Evolutionary conservation across 1,140 invertebrate species (phyloP).

Genomic region (Macrostomum lignano): DNA sequence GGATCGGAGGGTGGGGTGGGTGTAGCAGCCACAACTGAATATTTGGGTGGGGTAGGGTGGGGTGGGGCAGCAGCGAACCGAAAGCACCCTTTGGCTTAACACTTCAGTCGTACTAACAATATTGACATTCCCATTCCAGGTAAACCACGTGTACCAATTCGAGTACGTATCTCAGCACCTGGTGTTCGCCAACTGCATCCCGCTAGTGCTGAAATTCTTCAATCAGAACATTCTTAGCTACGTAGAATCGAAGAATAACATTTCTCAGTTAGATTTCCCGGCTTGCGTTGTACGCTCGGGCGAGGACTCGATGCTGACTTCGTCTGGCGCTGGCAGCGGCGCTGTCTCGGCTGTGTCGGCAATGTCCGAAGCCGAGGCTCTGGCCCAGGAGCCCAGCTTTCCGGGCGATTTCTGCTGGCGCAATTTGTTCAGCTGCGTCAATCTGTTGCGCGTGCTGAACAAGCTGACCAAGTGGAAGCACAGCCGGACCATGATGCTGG

Average conservation of each 20-base stretch:
- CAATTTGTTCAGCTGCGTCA: conserved; percentile 91
- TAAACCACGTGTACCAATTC: conserved; percentile 95
- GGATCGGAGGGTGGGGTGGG: too few relatives aligned
- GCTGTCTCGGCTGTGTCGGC: too few relatives aligned
- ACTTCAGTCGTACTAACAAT: too few relatives aligned
- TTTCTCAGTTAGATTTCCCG: neutral
- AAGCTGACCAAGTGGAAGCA: conserved; percentile 99
- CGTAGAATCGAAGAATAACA: conserved; percentile 56
- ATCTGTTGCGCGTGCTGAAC: conserved; percentile 76
- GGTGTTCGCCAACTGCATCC: conserved; percentile 96
- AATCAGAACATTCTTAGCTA: conserved; percentile 91
- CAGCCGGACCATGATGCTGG: conserved; percentile 95
- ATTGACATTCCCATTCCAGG: too few relatives aligned
- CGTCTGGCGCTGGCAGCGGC: too few relatives aligned
- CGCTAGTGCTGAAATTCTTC: conserved; percentile 86
- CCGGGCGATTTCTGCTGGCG: conserved; percentile 67
- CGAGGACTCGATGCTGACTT: too few relatives aligned
- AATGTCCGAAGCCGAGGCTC: conserved; percentile 65
- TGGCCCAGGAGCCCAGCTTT: conserved; percentile 51
- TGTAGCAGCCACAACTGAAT: too few relatives aligned
- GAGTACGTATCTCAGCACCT: conserved; percentile 96
- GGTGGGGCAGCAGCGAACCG: too few relatives aligned
- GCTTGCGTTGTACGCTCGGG: neutral
- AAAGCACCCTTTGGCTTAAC: too few relatives aligned
- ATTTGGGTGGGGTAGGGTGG: too few relatives aligned